Conservation (phyloP, 2,113 vertebrate species). For the Erythrocercus mccallii region DNA sequence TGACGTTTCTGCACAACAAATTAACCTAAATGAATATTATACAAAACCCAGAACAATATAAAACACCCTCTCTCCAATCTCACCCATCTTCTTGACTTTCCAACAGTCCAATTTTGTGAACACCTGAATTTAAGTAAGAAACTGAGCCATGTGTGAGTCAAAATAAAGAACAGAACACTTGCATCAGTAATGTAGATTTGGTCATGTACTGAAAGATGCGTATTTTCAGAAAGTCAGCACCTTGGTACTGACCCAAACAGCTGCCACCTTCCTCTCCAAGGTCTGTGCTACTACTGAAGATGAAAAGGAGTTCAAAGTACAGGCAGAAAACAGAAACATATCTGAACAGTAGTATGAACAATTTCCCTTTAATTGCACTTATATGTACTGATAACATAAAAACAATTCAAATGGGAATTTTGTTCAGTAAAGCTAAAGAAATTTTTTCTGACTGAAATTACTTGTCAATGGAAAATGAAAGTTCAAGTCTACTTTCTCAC, state of each 20-base stretch:
- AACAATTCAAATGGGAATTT: not conserved
- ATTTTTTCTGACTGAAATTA: not conserved
- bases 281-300: not conserved
- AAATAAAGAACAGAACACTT: not conserved
- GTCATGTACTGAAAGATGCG: not conserved
- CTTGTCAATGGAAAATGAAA: not conserved
- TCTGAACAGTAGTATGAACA: not conserved
- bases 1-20: constrained; percentile 69
- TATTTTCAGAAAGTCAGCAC: not conserved
- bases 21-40: not conserved
- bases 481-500: not conserved
- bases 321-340: not conserved
- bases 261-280: not conserved
- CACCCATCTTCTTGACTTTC: not conserved
- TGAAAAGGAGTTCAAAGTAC: not conserved
- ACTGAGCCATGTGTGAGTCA: not conserved
- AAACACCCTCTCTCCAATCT: not conserved
- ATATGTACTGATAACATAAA: not conserved
- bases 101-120: not conserved
- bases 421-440: not conserved
- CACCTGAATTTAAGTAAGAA: not conserved
- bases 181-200: not conserved
- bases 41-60: not conserved
- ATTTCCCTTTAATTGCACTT: not conserved
- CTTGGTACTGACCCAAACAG: not conserved